Evolutionary conservation across 2,113 vertebrate species (phyloP).

Genomic region (Vimba vimba): DNA sequence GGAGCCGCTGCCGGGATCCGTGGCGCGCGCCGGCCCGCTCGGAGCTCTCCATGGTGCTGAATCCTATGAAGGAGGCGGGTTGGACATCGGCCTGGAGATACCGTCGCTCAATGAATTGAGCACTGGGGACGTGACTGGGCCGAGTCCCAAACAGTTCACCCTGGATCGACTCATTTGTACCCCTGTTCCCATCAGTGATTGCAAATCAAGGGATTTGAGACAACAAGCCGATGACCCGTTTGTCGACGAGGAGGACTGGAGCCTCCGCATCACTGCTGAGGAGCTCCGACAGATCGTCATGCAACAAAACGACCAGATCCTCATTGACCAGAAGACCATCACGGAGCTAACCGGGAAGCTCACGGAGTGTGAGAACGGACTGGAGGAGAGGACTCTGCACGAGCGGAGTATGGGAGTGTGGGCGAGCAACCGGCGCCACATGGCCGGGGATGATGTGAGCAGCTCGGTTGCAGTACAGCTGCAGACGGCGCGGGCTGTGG

Average conservation of each 20-base stretch:
- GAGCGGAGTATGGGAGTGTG: conserved; percentile 75
- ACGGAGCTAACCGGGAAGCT: conserved; percentile 92
- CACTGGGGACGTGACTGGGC: conserved; percentile 65
- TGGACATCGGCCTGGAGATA: conserved; percentile 70
- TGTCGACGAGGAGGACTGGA: conserved; percentile 80
- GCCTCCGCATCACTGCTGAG: conserved; percentile 85
- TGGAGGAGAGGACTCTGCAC: conserved; percentile 75
- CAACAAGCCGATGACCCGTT: conserved; percentile 70
- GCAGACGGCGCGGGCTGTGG: conserved; percentile 79
- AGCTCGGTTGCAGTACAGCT: conserved; percentile 72
- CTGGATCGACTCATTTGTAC: conserved; percentile 92
- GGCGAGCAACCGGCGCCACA: conserved; percentile 81
- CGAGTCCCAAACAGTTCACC: conserved; percentile 69
- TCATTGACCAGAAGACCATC: conserved; percentile 89
- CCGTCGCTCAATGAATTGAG: conserved; percentile 75
- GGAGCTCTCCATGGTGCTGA: conserved; percentile 84
- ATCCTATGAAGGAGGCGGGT: conserved; percentile 68
- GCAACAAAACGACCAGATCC: conserved; percentile 92
- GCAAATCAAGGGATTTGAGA: conserved; percentile 68
- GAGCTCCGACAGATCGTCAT: conserved; percentile 89
- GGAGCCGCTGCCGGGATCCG: conserved; percentile 68
- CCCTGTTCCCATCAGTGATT: conserved; percentile 82
- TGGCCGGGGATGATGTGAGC: conserved; percentile 84
- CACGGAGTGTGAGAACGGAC: conserved; percentile 87
- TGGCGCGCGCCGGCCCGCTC: conserved; percentile 77